Base-by-base conservation (phyloP, 2,888 invertebrate genomes). In the Drosophila antonietae region DNA sequence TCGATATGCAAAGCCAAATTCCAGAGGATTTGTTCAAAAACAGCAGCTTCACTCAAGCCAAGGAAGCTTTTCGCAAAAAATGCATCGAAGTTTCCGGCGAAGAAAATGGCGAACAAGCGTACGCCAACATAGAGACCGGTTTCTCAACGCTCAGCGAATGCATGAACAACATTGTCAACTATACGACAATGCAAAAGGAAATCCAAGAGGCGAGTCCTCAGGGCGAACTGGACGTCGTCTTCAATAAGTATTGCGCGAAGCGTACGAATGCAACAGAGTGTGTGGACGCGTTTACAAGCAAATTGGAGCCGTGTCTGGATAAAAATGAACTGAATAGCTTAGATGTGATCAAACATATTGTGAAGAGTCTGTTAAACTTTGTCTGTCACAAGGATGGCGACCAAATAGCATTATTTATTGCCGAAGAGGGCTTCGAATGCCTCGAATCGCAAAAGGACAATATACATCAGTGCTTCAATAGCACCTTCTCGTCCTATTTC, bases 371-470 rank as follows among this genome's bases (percentile, higher is more conserved):
- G 1, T 93, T 95, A 0, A 94, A 95, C 77, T 97, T 97, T 90
- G 93, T 96, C 31, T 97, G 97, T 90, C 95, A 94, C 86, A 96
- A 97, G 83, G 96, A 96, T 81, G 97, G 97, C 10, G 97, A 97
- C 90, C 95, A 97, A 80, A 96, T 97, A 83, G 97, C 97, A 0
- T 93, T 97, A 83, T 97, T 97, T 90, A 96, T 97, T 65, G 95
- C 97, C 1, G 96, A 97, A 89, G 95, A 95, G n/a, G 97, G 97
- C 0, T 95, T 95, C 10, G 96, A 96, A 88, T 97, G 97, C 87
- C 93, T 97, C 69, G 85, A 94, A 65, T 93, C 94, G 0, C 95
- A 95, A 73, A 93, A 94, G 70, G 94, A 94, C 1, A 94, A 93
- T 1, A 93, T 97, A 41, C 94, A 94, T 83, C 90, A 93, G 3